phyloP scores from a whole-genome alignment of 2,797 vertebrate genomes.

The Remorina albescens region DNA sequence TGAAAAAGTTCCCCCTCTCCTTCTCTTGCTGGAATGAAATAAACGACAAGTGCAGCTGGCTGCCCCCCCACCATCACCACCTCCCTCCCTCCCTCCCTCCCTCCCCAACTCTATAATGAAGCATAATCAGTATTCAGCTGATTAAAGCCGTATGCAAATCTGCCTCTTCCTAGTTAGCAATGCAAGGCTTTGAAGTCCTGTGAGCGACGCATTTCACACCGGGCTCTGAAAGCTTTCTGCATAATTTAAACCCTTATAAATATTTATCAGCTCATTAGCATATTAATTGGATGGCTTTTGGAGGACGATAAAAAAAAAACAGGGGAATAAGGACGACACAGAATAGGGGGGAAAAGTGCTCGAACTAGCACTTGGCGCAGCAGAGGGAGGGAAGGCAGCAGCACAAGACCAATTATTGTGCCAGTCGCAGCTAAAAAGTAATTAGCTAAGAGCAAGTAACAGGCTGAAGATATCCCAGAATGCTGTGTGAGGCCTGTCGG shows the following conservation, averaged over 20 bases:
- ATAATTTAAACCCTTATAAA: slow-evolving; percentile 99
- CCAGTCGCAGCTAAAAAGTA: slow-evolving; percentile 75
- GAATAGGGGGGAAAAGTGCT: slow-evolving; percentile 68
- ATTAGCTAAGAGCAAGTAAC: slow-evolving; percentile 84
- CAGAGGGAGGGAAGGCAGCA: slow-evolving; percentile 57
- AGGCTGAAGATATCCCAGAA: slow-evolving; percentile 78
- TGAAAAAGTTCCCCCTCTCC: slow-evolving; percentile 92
- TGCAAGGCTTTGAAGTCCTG: slow-evolving; percentile 99
- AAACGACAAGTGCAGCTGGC: slow-evolving; percentile 99
- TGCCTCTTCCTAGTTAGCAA: slow-evolving; percentile 94
- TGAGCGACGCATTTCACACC: slow-evolving; percentile 98
- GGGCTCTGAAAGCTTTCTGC: slow-evolving; percentile 98
- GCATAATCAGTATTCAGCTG: slow-evolving; percentile 99
- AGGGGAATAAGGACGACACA: slow-evolving; percentile 79
- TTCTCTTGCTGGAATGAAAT: slow-evolving; percentile 91
- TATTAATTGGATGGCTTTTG: slow-evolving; percentile 98
- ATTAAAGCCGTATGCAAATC: slow-evolving; percentile 99
- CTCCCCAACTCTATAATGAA: slow-evolving; percentile 91
- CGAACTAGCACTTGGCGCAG: slow-evolving; percentile 79
- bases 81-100: not conserved
- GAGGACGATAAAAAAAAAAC: slow-evolving; percentile 85
- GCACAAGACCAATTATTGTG: slow-evolving; percentile 85
- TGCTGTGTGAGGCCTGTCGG: slow-evolving; percentile 87
- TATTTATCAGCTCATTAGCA: slow-evolving; percentile 99
- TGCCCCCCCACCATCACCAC: slow-evolving; percentile 86